phyloP scores from a whole-genome alignment of 1,140 invertebrate species.

The Hypothenemus hampei region DNA sequence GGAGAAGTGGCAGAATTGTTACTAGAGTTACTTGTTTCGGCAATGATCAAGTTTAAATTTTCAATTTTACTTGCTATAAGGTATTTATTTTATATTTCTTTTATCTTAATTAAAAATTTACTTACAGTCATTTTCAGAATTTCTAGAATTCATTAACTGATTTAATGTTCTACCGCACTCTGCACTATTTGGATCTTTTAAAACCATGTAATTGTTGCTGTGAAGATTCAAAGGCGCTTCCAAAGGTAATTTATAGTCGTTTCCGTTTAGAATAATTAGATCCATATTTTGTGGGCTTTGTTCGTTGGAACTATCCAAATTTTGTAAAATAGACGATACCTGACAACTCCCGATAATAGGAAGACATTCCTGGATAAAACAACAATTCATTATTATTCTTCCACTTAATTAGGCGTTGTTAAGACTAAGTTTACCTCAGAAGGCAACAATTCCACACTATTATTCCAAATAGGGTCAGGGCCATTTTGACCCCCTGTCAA shows the following conservation, averaged over 20 bases:
- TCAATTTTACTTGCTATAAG: too few species aligned
- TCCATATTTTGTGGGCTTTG: constrained; percentile 29
- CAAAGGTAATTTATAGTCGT: constrained; percentile 32
- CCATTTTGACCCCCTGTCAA: not conserved
- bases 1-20: constrained; percentile 5
- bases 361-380: constrained; percentile 33
- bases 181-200: constrained; percentile 28
- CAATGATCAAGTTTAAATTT: constrained; percentile 16
- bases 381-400: not conserved
- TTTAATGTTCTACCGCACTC: too few species aligned
- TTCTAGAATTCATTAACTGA: too few species aligned
- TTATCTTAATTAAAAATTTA: too few species aligned
- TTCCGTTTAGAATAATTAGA: constrained; percentile 34
- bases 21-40: constrained; percentile 16
- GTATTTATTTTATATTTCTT: too few species aligned
- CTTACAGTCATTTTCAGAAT: too few species aligned
- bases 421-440: constrained; percentile 25
- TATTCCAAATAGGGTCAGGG: constrained; percentile 34
- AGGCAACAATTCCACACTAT: constrained; percentile 31
- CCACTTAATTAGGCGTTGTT: not conserved
- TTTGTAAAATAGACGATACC: constrained; percentile 40
- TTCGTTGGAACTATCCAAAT: constrained; percentile 28
- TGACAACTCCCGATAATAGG: constrained; percentile 40
- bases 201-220: constrained; percentile 31
- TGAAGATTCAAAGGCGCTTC: constrained; percentile 23